Base-by-base conservation (phyloP, 2,113 vertebrate genomes). In the Eretmochelys imbricata region DNA sequence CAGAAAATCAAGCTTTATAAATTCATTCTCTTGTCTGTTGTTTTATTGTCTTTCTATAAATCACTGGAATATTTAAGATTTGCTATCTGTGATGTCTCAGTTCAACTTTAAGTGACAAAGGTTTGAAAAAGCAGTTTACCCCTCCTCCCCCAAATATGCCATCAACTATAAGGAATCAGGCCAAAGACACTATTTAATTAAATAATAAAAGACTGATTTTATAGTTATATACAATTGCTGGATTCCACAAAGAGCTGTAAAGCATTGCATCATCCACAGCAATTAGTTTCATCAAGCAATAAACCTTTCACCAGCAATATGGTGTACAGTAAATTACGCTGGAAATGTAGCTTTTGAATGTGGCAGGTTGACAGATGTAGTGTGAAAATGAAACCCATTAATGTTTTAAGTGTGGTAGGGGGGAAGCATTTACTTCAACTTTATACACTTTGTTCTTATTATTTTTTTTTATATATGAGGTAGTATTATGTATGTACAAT, bases 241-340 rank as follows among this genome's bases (percentile, higher is more conserved):
- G 11, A 89, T 93, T 94, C 80, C 65, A 88, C 53, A 91, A 65
- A 94, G 38, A 94, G n/a, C 51, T 59, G 9, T 72, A 82, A 31
- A 93, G 19, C 25, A 69, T 83, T 92, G 11, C 5, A 79, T 85
- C 92, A 94, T 87, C 79, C 5, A 13, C 51, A 96, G 65, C 80
- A 98, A 96, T 94, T 94, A 80, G 54, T 86, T 91, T 94, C 82
- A 93, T 85, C 65, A 87, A 29, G 46, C 27, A 96, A 85, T 95
- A 95, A 95, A 93, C 78, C 91, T 90, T 97, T 83, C 83, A 85
- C 94, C 54, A 89, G 27, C 29, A 91, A 87, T 91, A 89, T 11
- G 53, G 29, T 82, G 42, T 46, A 91, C 9, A 85, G 83, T 87
- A 92, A 94, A 93, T 96, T 93, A 91, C 48, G 80, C 11, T 4